These are phyloP conservation scores for Eremobia ochroleuca DNA, from an alignment of 2,888 invertebrate genomes.

Conservation along the genomic window DNA sequence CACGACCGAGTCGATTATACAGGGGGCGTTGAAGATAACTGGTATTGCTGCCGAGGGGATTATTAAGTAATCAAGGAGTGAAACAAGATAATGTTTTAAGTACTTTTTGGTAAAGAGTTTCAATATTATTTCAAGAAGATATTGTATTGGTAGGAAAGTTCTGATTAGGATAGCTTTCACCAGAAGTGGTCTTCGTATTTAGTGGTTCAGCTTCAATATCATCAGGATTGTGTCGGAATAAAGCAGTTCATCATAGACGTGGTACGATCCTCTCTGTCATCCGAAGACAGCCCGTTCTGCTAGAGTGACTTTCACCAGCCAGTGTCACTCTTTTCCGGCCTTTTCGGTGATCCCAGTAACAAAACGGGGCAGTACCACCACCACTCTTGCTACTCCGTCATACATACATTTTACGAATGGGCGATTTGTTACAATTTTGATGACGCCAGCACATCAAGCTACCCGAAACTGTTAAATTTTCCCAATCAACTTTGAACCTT, in stretches of 20 bases:
- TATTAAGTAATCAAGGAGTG: slow-evolving; percentile 33
- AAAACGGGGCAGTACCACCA: background rate
- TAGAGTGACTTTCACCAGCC: background rate
- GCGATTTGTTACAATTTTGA: background rate
- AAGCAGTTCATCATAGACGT: background rate
- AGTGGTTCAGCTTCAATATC: background rate
- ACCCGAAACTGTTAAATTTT: no score
- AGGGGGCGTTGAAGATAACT: slow-evolving; percentile 36
- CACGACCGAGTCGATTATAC: slow-evolving; percentile 50
- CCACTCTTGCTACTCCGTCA: background rate
- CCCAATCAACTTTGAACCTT: no score
- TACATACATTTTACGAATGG: background rate
- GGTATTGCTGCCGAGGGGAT: slow-evolving; percentile 25
- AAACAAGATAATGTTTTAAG: slow-evolving; percentile 8
- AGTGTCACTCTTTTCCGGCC: no score
- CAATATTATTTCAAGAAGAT: background rate
- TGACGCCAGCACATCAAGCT: no score
- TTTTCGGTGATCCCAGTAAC: background rate
- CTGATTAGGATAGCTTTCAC: no score
- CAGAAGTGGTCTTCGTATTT: background rate
- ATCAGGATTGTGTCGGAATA: background rate
- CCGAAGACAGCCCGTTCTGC: background rate
- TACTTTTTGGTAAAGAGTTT: background rate
- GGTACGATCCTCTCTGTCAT: no score
- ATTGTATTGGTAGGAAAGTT: background rate